Conservation (phyloP, 2,797 vertebrate genomes). For the Morus bassanus region DNA sequence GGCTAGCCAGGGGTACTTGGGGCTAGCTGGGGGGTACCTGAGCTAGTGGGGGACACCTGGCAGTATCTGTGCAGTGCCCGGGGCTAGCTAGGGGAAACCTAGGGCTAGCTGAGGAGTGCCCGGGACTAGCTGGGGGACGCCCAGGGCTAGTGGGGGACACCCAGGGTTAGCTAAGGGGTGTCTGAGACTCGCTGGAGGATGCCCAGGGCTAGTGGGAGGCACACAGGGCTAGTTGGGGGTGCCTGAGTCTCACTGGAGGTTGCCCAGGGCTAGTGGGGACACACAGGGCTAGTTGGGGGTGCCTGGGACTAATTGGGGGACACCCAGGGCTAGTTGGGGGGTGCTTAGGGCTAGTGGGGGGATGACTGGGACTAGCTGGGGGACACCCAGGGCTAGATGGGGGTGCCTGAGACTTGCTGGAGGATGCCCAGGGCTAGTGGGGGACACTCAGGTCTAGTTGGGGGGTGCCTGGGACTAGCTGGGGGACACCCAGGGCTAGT, state of each 20-base stretch:
- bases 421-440: too few relatives aligned
- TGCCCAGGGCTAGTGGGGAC: too few relatives aligned
- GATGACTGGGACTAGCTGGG: neutral
- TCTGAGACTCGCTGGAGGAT: neutral
- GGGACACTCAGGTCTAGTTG: too few relatives aligned
- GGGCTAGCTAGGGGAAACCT: neutral
- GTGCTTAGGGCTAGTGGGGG: neutral
- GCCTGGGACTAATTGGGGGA: neutral
- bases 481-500: neutral
- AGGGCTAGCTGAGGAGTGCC: neutral
- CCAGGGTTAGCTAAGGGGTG: neutral
- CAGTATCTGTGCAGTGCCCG: too few relatives aligned
- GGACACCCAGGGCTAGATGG: too few relatives aligned
- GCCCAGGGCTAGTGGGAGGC: neutral
- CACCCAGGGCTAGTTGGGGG: too few relatives aligned
- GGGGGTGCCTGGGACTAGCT: neutral
- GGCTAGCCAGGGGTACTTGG: neutral
- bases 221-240: neutral
- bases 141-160: too few relatives aligned
- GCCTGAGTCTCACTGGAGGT: neutral
- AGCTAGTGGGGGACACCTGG: neutral
- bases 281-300: neutral
- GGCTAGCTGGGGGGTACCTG: neutral
- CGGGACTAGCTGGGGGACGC: too few relatives aligned
- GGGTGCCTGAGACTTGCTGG: too few relatives aligned